phyloP scores from a whole-genome alignment of 2,888 invertebrate genomes.

The Cyaniris semiargus region DNA sequence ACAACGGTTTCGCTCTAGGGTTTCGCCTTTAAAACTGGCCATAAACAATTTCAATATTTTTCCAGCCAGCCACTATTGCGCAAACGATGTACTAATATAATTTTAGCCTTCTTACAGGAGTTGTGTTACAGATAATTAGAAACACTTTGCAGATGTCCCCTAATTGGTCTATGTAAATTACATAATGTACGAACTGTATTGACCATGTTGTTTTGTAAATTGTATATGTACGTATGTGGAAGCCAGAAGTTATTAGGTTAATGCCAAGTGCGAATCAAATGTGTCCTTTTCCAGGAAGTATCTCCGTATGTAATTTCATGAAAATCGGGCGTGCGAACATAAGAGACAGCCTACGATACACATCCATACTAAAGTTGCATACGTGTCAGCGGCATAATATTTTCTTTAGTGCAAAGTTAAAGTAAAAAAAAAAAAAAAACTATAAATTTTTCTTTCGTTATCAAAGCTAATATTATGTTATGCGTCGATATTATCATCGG shows the following conservation, averaged over 20 bases:
- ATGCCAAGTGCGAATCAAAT: no score
- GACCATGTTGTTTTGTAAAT: neutral
- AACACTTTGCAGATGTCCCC: slow-evolving; percentile 25
- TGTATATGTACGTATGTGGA: neutral
- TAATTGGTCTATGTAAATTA: slow-evolving; percentile 32
- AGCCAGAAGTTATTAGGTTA: no score
- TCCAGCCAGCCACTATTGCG: neutral
- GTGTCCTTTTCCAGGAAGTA: no score
- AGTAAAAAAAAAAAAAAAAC: no score
- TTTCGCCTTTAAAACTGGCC: neutral
- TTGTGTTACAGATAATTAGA: slow-evolving; percentile 31
- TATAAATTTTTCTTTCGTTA: neutral
- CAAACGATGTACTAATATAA: slow-evolving; percentile 11
- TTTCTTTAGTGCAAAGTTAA: neutral
- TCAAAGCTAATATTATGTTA: neutral
- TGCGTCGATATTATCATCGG: neutral
- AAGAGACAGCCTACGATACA: no score
- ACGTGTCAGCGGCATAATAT: no score
- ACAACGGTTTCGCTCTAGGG: no score
- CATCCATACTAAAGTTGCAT: no score
- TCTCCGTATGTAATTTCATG: no score
- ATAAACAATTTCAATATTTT: neutral
- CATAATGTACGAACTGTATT: slow-evolving; percentile 17
- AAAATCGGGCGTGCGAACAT: no score
- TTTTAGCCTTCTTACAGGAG: slow-evolving; percentile 23